A percentile compares a stretch with the other conserved stretches of the same genome.
Evolutionary conservation across 1,140 invertebrate species (phyloP).

Genomic region (Caenorhabditis elegans): DNA sequence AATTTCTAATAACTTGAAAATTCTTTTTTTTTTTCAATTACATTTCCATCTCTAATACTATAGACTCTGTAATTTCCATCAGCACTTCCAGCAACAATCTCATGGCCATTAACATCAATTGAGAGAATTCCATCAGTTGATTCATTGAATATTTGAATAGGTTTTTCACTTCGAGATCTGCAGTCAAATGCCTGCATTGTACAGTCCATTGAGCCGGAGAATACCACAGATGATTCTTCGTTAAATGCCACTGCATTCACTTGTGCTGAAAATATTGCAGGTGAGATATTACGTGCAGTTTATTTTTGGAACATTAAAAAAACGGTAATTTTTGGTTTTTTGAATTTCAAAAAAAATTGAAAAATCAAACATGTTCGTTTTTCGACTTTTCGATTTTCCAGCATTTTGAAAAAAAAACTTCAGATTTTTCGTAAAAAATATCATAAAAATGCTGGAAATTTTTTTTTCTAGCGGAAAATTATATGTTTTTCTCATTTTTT

Average conservation of each 20-base stretch:
- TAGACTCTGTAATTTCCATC: constrained; percentile 84
- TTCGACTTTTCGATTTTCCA: too few relatives aligned
- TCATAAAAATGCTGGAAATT: too few relatives aligned
- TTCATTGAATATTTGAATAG: constrained; percentile 80
- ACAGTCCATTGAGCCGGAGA: constrained; percentile 89
- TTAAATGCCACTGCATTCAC: constrained; percentile 88
- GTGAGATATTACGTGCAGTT: neutral
- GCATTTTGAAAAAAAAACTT: too few relatives aligned
- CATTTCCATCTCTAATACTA: constrained; percentile 84
- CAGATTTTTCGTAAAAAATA: too few relatives aligned
- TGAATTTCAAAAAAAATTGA: too few relatives aligned
- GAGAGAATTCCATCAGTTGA: constrained; percentile 89
- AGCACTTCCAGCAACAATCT: constrained; percentile 86
- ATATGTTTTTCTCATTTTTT: too few relatives aligned
- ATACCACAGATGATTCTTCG: constrained; percentile 84
- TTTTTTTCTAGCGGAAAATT: too few relatives aligned
- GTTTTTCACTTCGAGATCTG: constrained; percentile 74
- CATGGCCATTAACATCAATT: constrained; percentile 81
- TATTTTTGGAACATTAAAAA: neutral
- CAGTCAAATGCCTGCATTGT: constrained; percentile 85
- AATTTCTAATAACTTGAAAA: constrained; percentile 68
- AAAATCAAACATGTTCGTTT: too few relatives aligned
- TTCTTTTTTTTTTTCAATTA: constrained; percentile 82
- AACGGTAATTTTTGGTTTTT: too few relatives aligned
- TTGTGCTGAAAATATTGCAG: constrained; percentile 70